These are phyloP conservation scores for Sternarchorhynchus goeldii DNA, from an alignment of 2,797 vertebrate species.

Conservation along the genomic window DNA sequence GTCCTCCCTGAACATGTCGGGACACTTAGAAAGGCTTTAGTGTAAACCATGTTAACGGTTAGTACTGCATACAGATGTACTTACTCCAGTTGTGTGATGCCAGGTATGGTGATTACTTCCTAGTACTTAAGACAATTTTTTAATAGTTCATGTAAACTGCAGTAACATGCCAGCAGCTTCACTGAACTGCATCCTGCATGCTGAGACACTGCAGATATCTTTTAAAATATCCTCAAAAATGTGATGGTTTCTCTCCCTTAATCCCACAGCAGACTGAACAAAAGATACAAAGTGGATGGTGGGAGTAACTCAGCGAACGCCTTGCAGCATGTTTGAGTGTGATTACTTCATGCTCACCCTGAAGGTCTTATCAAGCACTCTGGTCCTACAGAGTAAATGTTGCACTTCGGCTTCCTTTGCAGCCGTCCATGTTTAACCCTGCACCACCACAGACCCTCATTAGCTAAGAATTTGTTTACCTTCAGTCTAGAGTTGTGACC, in stretches of 20 bases:
- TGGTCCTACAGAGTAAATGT: neutral
- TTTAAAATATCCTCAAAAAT: too few relatives aligned
- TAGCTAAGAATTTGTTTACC: constrained; percentile 81
- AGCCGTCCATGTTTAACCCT: constrained; percentile 29
- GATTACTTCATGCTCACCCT: neutral
- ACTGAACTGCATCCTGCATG: too few relatives aligned
- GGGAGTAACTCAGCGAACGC: neutral
- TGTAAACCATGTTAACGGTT: too few relatives aligned
- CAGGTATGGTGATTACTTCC: too few relatives aligned
- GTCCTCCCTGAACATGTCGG: too few relatives aligned
- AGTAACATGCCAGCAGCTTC: too few relatives aligned
- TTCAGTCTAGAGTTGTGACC: constrained; percentile 73
- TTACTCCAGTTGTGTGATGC: too few relatives aligned
- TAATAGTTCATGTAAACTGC: too few relatives aligned
- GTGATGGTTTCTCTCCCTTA: neutral
- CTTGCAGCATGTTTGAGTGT: neutral
- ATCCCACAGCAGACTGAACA: neutral
- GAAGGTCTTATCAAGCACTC: neutral
- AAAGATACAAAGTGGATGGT: neutral
- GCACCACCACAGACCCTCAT: constrained; percentile 65
- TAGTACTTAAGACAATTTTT: too few relatives aligned
- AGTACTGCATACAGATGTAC: too few relatives aligned
- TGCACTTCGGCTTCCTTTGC: constrained; percentile 43
- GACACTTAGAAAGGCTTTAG: too few relatives aligned
- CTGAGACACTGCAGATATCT: too few relatives aligned